A percentile compares a stretch with the other conserved stretches of the same genome.
phyloP scores from a whole-genome alignment of 2,888 invertebrate genomes.

The Pherbina coryleti region DNA sequence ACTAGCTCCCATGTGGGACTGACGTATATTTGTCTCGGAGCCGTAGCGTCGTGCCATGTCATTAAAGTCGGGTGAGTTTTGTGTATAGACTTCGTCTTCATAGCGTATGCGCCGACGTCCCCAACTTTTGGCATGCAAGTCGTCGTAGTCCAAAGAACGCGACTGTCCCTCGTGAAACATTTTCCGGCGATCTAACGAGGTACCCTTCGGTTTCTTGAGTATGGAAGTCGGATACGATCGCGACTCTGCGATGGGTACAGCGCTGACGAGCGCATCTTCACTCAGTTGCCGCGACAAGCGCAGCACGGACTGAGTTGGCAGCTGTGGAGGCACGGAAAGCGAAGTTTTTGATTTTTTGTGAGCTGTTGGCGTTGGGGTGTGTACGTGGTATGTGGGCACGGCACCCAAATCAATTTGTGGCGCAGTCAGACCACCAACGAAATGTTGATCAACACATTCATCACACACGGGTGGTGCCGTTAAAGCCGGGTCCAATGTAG shows the following conservation, averaged over 20 bases:
- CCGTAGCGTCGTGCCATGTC: constrained; percentile 62
- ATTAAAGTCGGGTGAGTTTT: constrained; percentile 47
- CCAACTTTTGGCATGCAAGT: constrained; percentile 66
- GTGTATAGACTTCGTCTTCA: constrained; percentile 63
- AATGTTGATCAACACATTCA: constrained; percentile 68
- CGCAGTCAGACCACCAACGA: constrained; percentile 61
- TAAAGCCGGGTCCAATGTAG: constrained; percentile 66
- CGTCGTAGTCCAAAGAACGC: constrained; percentile 68
- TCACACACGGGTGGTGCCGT: constrained; percentile 63
- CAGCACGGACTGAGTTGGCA: constrained; percentile 63
- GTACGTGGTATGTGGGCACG: constrained; percentile 66
- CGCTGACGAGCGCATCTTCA: constrained; percentile 64
- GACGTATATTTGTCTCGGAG: constrained; percentile 68
- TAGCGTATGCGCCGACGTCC: constrained; percentile 66
- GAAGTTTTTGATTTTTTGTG: constrained; percentile 61
- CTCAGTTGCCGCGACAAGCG: constrained; percentile 63
- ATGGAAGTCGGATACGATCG: constrained; percentile 62
- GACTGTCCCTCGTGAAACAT: constrained; percentile 66
- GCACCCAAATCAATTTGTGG: constrained; percentile 61
- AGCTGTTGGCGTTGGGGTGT: constrained; percentile 65
- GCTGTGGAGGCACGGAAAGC: constrained; percentile 56
- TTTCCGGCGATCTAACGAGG: constrained; percentile 61
- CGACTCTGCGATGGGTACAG: constrained; percentile 65
- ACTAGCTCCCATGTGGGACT: constrained; percentile 67
- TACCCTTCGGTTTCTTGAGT: constrained; percentile 63